Conservation (phyloP, 2,797 vertebrate species). For the Peromyscus eremicus region DNA sequence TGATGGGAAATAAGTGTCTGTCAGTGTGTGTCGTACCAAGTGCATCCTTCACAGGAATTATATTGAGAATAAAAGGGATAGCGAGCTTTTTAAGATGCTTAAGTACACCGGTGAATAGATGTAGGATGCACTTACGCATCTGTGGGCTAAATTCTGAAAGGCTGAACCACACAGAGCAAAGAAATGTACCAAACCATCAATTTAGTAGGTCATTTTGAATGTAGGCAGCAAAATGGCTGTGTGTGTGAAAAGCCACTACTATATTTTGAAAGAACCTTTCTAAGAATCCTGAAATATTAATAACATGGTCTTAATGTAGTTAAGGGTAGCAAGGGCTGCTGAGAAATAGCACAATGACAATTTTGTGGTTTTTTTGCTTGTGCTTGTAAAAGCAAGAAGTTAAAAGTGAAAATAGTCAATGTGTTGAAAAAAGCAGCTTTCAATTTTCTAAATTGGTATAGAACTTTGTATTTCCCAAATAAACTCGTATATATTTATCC, state of each 20-base stretch:
- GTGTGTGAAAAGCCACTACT: conserved; percentile 73
- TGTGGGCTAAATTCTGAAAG: conserved; percentile 36
- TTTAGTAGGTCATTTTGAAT: conserved; percentile 76
- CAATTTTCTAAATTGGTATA: conserved; percentile 57
- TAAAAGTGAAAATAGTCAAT: conserved; percentile 4
- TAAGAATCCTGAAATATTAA: conserved; percentile 88
- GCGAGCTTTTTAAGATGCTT: conserved; percentile 56
- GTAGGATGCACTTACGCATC: conserved; percentile 56
- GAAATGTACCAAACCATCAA: conserved; percentile 70
- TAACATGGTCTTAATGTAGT: conserved; percentile 84
- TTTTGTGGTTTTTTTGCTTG: conserved; percentile 68
- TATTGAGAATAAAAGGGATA: background rate
- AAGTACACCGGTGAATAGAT: conserved; percentile 70
- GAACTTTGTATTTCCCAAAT: conserved; percentile 15
- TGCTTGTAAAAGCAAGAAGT: conserved; percentile 64
- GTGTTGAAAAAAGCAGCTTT: conserved; percentile 31
- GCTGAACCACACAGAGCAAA: conserved; percentile 35
- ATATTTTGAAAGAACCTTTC: conserved; percentile 81
- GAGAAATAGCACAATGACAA: conserved; percentile 75
- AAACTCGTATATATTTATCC: conserved; percentile 26
- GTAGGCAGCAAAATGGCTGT: conserved; percentile 80
- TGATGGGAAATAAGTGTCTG: conserved; percentile 54
- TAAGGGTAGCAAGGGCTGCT: conserved; percentile 39
- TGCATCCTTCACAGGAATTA: conserved; percentile 71
- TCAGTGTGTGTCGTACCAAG: conserved; percentile 56